Conservation (phyloP, 2,113 vertebrate species). For the Ondatra zibethicus region DNA sequence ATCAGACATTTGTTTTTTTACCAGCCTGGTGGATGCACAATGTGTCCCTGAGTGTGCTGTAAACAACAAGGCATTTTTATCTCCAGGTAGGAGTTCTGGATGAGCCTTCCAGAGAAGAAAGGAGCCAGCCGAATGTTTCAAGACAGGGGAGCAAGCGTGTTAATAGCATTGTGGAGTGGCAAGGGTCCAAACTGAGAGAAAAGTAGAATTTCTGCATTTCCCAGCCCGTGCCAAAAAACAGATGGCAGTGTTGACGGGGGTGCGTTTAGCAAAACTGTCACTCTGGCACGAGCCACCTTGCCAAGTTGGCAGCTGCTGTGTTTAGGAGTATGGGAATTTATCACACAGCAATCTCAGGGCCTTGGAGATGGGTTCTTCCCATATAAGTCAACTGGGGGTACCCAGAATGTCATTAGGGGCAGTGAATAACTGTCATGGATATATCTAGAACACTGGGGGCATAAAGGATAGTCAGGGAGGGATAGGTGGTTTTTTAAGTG, state of each 20-base stretch:
- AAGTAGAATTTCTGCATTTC: constrained; percentile 29
- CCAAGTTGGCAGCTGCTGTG: constrained; percentile 44
- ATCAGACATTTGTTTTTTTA: constrained; percentile 23
- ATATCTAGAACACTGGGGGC: constrained; percentile 33
- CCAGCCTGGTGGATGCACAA: neutral
- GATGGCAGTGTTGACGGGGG: constrained; percentile 50
- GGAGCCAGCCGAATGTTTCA: neutral
- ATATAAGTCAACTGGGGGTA: neutral
- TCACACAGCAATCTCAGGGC: constrained; percentile 21
- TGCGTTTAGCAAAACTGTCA: constrained; percentile 61
- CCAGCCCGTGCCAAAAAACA: constrained; percentile 42
- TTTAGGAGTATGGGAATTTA: constrained; percentile 39
- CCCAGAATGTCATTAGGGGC: neutral
- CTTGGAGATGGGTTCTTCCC: neutral
- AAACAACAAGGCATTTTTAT: neutral
- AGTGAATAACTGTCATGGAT: neutral
- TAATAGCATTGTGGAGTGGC: neutral
- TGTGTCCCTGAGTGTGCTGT: neutral
- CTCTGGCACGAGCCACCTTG: constrained; percentile 1
- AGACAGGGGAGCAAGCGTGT: neutral
- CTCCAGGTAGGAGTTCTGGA: neutral
- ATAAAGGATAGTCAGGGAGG: neutral
- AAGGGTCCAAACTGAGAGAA: constrained; percentile 15
- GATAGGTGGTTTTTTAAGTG: neutral
- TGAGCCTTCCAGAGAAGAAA: neutral